Percentiles rank a stretch among this genome's conserved stretches.
Conservation (phyloP, 2,113 vertebrate genomes). For the Calyptomena viridis region DNA sequence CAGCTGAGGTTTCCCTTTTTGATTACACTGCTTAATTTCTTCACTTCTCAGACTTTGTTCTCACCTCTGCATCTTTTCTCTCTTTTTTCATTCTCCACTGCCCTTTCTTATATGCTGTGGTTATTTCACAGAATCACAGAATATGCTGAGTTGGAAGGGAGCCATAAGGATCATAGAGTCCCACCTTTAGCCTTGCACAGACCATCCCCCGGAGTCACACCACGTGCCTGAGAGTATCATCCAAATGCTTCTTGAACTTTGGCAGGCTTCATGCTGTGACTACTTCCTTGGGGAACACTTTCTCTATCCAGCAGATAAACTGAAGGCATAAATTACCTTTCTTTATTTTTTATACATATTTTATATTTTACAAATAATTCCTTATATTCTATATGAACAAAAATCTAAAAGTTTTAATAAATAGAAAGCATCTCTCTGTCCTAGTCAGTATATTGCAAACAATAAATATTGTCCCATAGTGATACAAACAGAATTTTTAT, state of each 20-base stretch:
- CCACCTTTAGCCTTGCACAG: no score
- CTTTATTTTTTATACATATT: conserved; percentile 37
- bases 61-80: conserved; percentile 19
- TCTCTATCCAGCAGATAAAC: conserved; percentile 39
- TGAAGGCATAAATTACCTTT: conserved; percentile 35
- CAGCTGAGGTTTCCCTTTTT: conserved; percentile 39
- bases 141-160: no score
- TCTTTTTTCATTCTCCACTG: conserved; percentile 45
- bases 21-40: conserved; percentile 45
- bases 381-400: background rate
- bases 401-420: background rate
- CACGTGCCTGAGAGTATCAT: no score
- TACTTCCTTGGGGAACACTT: background rate
- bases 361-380: conserved; percentile 20
- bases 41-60: conserved; percentile 32
- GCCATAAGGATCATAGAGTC: no score
- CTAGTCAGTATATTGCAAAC: background rate
- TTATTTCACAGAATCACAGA: background rate
- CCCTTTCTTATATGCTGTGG: conserved; percentile 13
- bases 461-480: background rate
- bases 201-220: no score
- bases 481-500: background rate
- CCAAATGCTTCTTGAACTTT: no score
- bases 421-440: background rate
- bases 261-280: no score